These are phyloP conservation scores for Rhynchonycteris naso DNA, from an alignment of 2,797 vertebrate species.

Conservation along the genomic window DNA sequence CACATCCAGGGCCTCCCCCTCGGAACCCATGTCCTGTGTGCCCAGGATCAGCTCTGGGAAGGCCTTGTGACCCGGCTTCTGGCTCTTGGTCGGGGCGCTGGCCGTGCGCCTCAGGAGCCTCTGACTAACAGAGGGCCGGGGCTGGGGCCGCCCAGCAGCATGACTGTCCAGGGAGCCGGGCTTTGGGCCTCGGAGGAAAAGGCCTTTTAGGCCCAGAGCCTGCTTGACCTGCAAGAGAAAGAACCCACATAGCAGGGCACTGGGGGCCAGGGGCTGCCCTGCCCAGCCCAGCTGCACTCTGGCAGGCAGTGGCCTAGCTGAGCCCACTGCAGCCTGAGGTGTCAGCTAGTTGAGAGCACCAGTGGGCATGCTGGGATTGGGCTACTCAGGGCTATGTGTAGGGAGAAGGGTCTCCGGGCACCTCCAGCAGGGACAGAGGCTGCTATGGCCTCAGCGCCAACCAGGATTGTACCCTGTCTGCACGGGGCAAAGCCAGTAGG, in stretches of 20 bases:
- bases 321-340: neutral
- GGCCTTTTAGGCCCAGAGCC: constrained; percentile 96
- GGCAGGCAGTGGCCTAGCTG: fast-evolving
- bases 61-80: constrained; percentile 93
- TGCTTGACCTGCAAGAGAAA: constrained; percentile 91
- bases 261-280: neutral
- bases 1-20: constrained; percentile 89
- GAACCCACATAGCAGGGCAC: constrained; percentile 34
- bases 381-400: fast-evolving
- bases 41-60: constrained; percentile 93
- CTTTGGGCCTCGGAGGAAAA: constrained; percentile 99
- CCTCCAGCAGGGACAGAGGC: neutral
- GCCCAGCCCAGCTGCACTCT: neutral
- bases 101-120: constrained; percentile 96
- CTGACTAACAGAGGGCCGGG: constrained; percentile 95
- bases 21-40: constrained; percentile 92
- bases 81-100: constrained; percentile 97
- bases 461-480: fast-evolving
- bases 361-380: fast-evolving
- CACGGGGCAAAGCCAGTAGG: neutral
- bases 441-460: fast-evolving
- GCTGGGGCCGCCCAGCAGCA: constrained; percentile 95
- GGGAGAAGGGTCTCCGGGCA: neutral
- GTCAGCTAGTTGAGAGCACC: neutral
- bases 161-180: constrained; percentile 99